phyloP scores from a whole-genome alignment of 2,888 invertebrate genomes.

The Glaucopsyche alexis region DNA sequence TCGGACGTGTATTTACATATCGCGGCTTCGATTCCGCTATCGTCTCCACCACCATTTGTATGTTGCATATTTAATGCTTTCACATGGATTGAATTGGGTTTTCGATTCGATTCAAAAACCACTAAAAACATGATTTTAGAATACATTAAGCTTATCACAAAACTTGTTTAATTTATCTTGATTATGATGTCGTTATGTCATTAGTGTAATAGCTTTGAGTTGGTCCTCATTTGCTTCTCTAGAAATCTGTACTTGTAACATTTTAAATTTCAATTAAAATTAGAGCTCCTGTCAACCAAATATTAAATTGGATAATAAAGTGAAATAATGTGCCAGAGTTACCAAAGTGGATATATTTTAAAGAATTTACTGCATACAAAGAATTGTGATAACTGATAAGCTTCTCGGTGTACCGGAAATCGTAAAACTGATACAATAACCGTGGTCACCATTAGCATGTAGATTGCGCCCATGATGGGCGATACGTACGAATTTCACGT shows the following conservation, averaged over 20 bases:
- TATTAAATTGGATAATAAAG: too few relatives aligned
- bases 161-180: neutral
- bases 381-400: neutral
- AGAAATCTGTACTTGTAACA: neutral
- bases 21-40: conserved; percentile 69
- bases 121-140: conserved; percentile 7
- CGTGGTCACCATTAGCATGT: conserved; percentile 58
- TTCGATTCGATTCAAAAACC: conserved; percentile 7
- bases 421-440: conserved; percentile 6
- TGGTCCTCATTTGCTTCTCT: neutral
- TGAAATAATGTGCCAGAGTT: neutral
- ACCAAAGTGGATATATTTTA: neutral
- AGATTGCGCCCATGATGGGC: conserved; percentile 68
- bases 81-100: conserved; percentile 12
- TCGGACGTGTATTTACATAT: conserved; percentile 76
- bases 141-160: neutral
- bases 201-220: neutral
- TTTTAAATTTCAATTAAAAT: too few relatives aligned
- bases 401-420: neutral
- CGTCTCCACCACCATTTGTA: conserved; percentile 41
- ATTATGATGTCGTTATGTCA: conserved; percentile 1
- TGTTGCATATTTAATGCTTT: conserved; percentile 40
- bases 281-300: too few relatives aligned
- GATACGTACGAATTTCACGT: conserved; percentile 62
- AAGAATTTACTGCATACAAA: neutral